Evolutionary conservation across 2,113 vertebrate species (phyloP), one percentile per base, ranked within the genome.

Genomic region (Sander vitreus): DNA sequence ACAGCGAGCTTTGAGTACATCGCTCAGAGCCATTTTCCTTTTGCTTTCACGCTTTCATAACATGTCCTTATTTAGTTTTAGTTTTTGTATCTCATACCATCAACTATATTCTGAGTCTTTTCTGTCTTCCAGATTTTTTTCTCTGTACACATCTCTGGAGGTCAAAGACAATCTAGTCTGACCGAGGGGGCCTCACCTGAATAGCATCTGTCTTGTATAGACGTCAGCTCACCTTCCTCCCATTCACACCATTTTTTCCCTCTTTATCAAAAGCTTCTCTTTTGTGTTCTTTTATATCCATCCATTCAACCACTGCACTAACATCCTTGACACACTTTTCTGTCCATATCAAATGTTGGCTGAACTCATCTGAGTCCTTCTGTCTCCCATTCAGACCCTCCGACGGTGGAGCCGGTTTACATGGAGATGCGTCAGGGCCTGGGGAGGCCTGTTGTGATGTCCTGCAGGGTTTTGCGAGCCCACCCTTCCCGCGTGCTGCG

Each of bases 391-490:
- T 0, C 93, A 99, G 98, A 99, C 88, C 97, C 98, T 0, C 98
- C 98, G 0, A 96, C 97, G 0, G 98, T 99, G 87, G 98, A 99
- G 79, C 97, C 98, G 0, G 86, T 95, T 0, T 96, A 96, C 87
- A 93, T 95, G 88, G 98, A 99, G 94, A 96, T 99, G 57, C 95
- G 98, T 0, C 98, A 99, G 92, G 98, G 97, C 71, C 94, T 98
- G n/a, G 96, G 96, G 6, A 94, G 97, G 18, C 93, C 96, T 0
- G 92, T 99, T 51, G 95, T 95, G 21, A 97, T 99, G 98, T 98
- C 95, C 90, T 99, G 98, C 93, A 91, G 96, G 4, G 98, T 99
- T 0, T 91, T 99, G 33, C 89, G 98, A 25, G 98, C 98, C 0
- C 98, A 98, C 72, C 98, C 98, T 0, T 99, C 97, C 5, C 95